Evolutionary conservation across 1,140 invertebrate species (phyloP).

Genomic region (Macrostomum lignano): DNA sequence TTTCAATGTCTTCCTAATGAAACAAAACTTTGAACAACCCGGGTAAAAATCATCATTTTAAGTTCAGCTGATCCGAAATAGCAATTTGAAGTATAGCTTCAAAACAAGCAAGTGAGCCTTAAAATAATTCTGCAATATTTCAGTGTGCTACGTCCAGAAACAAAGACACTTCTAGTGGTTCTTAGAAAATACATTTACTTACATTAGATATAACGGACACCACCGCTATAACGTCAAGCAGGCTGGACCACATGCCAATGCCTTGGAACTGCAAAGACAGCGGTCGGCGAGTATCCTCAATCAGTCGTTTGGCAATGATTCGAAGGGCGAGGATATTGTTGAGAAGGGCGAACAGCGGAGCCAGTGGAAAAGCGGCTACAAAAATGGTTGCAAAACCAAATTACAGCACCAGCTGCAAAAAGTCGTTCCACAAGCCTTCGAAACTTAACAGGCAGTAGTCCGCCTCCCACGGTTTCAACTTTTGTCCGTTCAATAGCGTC

Average conservation of each 20-base stretch:
- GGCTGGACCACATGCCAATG: conserved; percentile 44
- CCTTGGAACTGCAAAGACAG: conserved; percentile 55
- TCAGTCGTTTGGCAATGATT: conserved; percentile 51
- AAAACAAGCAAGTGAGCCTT: background rate
- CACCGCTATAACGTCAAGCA: conserved; percentile 20
- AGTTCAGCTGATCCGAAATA: background rate
- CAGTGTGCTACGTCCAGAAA: background rate
- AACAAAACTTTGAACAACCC: no score
- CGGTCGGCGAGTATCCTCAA: conserved; percentile 45
- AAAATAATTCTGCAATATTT: background rate
- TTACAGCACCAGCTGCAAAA: conserved; percentile 32
- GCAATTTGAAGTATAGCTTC: background rate
- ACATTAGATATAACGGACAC: conserved; percentile 65
- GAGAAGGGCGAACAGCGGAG: conserved; percentile 48
- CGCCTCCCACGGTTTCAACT: background rate
- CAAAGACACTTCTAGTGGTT: no score
- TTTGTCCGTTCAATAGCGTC: background rate
- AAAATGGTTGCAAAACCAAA: conserved; percentile 60
- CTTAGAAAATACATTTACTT: conserved; percentile 26
- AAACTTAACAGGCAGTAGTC: background rate
- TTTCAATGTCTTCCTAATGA: no score
- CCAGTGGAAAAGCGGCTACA: conserved; percentile 50
- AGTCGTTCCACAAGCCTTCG: background rate
- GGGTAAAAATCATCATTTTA: background rate
- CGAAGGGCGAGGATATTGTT: conserved; percentile 56